A percentile compares a stretch with the other conserved stretches of the same genome.
Conservation (phyloP, 2,888 invertebrate species). For the Carterocephalus palaemon region DNA sequence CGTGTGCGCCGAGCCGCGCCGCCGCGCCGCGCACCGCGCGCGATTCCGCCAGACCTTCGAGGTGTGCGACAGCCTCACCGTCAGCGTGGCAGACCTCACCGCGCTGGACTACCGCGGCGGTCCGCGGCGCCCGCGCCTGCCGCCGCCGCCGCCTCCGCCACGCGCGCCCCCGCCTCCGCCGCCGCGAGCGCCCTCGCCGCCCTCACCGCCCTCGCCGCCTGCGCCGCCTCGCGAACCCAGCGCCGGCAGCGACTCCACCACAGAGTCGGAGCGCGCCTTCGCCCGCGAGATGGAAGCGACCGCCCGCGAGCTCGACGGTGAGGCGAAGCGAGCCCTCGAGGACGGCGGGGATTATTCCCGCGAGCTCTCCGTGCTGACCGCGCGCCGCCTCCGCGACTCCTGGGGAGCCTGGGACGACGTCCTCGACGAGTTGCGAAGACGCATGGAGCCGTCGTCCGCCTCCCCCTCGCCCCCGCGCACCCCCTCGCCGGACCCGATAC, state of each 20-base stretch:
- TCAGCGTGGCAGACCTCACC: constrained; percentile 81
- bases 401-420: constrained; percentile 77
- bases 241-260: constrained; percentile 70
- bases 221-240: constrained; percentile 64
- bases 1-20: constrained; percentile 74
- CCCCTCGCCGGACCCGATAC: constrained; percentile 61
- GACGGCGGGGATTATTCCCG: constrained; percentile 78
- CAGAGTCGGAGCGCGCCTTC: constrained; percentile 69
- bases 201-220: constrained; percentile 41
- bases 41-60: constrained; percentile 71
- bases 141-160: constrained; percentile 59
- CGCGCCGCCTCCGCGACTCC: constrained; percentile 65
- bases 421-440: constrained; percentile 66
- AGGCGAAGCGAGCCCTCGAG: constrained; percentile 63
- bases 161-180: constrained; percentile 39
- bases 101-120: constrained; percentile 77
- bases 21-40: constrained; percentile 55
- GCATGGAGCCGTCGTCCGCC: constrained; percentile 61
- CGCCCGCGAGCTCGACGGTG: constrained; percentile 65
- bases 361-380: constrained; percentile 78
- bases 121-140: constrained; percentile 54
- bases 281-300: constrained; percentile 71
- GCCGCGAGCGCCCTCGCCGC: constrained; percentile 45
- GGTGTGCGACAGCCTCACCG: constrained; percentile 73
- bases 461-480: constrained; percentile 64